Evolutionary conservation across 2,113 vertebrate genomes (phyloP), one percentile per base, ranked within the genome.

Genomic region (Chaetops frenatus): DNA sequence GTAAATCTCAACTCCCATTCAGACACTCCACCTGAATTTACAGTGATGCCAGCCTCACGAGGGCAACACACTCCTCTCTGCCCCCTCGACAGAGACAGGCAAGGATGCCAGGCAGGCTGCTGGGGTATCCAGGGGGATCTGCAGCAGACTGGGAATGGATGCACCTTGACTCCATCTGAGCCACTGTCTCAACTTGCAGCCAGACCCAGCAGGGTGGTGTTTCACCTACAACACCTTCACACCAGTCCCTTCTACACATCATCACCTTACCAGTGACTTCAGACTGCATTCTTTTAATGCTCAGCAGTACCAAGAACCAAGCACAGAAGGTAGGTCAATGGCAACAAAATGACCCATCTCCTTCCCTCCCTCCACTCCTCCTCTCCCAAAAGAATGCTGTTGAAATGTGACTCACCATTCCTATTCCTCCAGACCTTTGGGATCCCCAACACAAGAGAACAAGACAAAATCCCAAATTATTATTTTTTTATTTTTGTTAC

Each of bases 251-350:
- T n/a, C 64, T 11, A 9, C n/a, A 56, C 2, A 0, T 7, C 33
- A 35, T 35, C 0, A 0, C 35, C 40, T 35, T 1, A 31, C 23
- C 11, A 21, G 7, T 4, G 50, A 25, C 57, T 64, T 53, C 1
- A 1, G 44, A 8, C 10, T 28, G 25, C 7, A 1, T 3, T 71
- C 44, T 48, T 27, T 31, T 25, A 51, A 20, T 36, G 56, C 51
- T 42, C 84, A 54, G 53, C 3, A 1, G 25, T 5, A 60, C 1
- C 2, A 27, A 64, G 57, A 92, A 58, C 40, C 40, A 61, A 65
- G 66, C 60, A 64, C 0, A 0, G 23, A 42, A 91, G 79, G 67
- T 2, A 95, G 88, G 62, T 70, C 89, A 91, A 22, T 5, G 10
- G 19, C 27, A 76, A 61, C 28, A 70, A 72, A 92, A 70, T 28